Evolutionary conservation across 2,113 vertebrate genomes (phyloP), one percentile per base, ranked within the genome.

Genomic region (Monopterus albus): DNA sequence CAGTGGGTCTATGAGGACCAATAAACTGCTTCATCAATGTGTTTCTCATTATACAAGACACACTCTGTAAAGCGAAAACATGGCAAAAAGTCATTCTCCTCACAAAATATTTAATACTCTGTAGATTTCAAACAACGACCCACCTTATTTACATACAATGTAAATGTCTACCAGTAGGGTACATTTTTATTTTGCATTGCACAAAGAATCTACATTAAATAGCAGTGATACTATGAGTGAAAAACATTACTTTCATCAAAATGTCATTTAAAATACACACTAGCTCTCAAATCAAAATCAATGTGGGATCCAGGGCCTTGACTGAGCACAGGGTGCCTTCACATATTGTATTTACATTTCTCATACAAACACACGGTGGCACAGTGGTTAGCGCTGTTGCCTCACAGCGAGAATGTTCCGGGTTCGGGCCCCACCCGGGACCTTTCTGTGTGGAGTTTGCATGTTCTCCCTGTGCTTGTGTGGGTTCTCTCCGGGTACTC

Each of bases 211-310:
- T 49, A 65, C 66, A 60, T 29, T 17, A 25, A 62, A 71, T 21
- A 67, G 56, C 57, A 77, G 55, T 40, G 20, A 78, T 40, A 88
- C 68, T 18, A 43, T 23, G 15, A 82, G 73, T 71, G 68, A 72
- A 80, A 46, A 55, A 75, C 51, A 79, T 72, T 80, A 68, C 69
- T 77, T 79, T 79, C 74, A 79, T 85, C 70, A 72, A 82, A 78
- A 83, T 62, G 73, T 72, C 53, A 71, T 76, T 79, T 78, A 66
- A 72, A 86, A 73, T 57, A 80, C 64, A 79, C 58, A 73, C 10
- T 55, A 82, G 74, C 73, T 72, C 81, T 82, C 66, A 79, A 87
- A 80, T 77, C 64, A 87, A 78, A 89, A 58, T 42, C 63, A 55
- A 6, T 9, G 7, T 21, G n/a, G n/a, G n/a, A n/a, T n/a, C n/a